A percentile compares a stretch with the other conserved stretches of the same genome.
phyloP scores from a whole-genome alignment of 2,113 vertebrate species.

The Heloderma charlesbogerti region DNA sequence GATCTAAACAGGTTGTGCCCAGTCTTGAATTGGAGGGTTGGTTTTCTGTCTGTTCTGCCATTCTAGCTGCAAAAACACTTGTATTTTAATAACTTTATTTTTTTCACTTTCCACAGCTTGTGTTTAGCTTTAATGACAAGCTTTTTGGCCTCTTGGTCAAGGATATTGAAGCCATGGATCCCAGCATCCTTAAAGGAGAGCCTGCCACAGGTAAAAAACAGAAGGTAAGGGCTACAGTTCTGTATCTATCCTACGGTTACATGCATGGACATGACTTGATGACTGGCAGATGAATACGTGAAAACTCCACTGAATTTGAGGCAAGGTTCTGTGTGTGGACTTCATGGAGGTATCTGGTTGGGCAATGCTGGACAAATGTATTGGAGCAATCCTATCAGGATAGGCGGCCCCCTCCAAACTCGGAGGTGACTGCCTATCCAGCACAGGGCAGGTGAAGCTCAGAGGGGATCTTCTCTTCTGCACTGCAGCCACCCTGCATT shows the following conservation, averaged over 20 bases:
- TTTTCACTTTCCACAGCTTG: conserved; percentile 80
- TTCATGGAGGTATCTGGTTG: background rate
- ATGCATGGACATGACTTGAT: background rate
- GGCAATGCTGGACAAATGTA: background rate
- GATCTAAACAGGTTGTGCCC: background rate
- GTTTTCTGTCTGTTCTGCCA: background rate
- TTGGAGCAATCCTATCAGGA: too few relatives aligned
- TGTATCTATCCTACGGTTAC: background rate
- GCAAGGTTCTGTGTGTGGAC: background rate
- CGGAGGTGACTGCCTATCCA: too few relatives aligned
- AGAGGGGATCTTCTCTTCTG: too few relatives aligned
- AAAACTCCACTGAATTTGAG: background rate
- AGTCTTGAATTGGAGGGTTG: background rate
- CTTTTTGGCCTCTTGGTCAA: conserved; percentile 90
- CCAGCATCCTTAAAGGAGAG: conserved; percentile 91
- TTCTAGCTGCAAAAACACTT: background rate
- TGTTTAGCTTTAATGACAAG: conserved; percentile 92
- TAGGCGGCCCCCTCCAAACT: too few relatives aligned
- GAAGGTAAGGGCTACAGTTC: conserved; percentile 80
- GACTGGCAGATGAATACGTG: background rate
- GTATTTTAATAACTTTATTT: background rate
- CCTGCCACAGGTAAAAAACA: conserved; percentile 81
- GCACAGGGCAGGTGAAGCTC: too few relatives aligned
- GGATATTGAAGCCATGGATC: conserved; percentile 95
- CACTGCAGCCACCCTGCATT: too few relatives aligned